Evolutionary conservation across 1,140 invertebrate genomes (phyloP), one percentile per base, ranked within the genome.

Genomic region (Leptoteleia sp.): DNA sequence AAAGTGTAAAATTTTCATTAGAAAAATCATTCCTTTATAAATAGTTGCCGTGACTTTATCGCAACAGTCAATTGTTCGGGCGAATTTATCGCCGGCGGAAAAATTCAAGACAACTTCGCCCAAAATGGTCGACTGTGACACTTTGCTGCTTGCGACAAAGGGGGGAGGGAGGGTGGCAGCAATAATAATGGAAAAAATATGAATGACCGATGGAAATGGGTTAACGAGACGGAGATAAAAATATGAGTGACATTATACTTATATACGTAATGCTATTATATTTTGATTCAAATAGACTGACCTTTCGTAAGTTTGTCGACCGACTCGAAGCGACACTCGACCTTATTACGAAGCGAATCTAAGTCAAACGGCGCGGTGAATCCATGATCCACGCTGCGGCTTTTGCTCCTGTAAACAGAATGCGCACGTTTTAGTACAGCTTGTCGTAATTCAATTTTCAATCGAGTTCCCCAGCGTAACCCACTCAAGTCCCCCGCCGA

Each of bases 331-430:
- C 94, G 92, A 79, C 94, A 93, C 89, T 96, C 94, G 76, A 96
- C 94, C 89, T 95, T 95, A 80, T 93, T 94, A 73, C 94, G 92
- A 47, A 96, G 91, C 15, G 94, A 92, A 70, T 96, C 94, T 88
- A 96, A 90, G 89, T 96, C 95, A 83, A 95, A 96, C 35, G 95
- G 94, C 37, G 94, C 91, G 37, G 93, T 91, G 81, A 96, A 94
- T 81, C 95, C 94, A 92, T 96, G 95, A 89, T 96, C 95, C 77
- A 96, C 95, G 80, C 95, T 96, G 79, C 95, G 92, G 86, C 95
- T 96, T 90, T 96, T 96, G 83, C 94, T 95, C 93, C 95, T 96
- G 91, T 35, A 92, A 92, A 85, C 83, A 81, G 80, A 86, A 65
- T 82, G 67, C 75, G 59, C 75, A 73, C 55, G 38, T 62, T 61